Percentiles rank a stretch among this genome's conserved stretches.
phyloP scores from a whole-genome alignment of 2,113 vertebrate genomes.

The Phainopepla nitens region DNA sequence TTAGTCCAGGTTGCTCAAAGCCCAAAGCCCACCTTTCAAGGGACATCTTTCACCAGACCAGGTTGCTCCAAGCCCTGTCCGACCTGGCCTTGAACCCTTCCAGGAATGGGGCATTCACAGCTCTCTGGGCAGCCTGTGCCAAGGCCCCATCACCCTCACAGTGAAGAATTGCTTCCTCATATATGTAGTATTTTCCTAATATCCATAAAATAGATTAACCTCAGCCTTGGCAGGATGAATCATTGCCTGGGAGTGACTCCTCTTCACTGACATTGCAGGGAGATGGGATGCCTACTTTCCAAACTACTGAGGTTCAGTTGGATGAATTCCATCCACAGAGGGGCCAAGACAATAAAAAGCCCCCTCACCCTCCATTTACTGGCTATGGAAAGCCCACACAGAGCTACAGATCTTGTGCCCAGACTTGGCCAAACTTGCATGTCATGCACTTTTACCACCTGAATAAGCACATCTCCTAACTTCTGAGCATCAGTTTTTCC shows the following conservation, averaged over 20 bases:
- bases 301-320: not conserved
- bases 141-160: not conserved
- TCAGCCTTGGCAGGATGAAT: not conserved
- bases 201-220: not conserved
- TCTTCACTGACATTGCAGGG: not conserved
- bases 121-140: not conserved
- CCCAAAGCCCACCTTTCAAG: not conserved
- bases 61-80: not conserved
- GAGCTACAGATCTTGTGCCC: not conserved
- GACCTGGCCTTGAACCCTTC: not conserved
- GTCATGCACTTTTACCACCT: not conserved
- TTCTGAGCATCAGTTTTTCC: not conserved
- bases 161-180: not conserved
- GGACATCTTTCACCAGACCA: not conserved
- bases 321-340: not conserved
- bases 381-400: not conserved
- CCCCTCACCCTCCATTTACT: not conserved
- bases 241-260: not conserved
- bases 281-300: not conserved
- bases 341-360: not conserved
- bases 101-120: not conserved
- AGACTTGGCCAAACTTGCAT: not conserved
- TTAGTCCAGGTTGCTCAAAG: not conserved
- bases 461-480: not conserved
- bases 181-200: not conserved